Conservation (phyloP, 2,113 vertebrate species). For the Macroglossus sobrinus region DNA sequence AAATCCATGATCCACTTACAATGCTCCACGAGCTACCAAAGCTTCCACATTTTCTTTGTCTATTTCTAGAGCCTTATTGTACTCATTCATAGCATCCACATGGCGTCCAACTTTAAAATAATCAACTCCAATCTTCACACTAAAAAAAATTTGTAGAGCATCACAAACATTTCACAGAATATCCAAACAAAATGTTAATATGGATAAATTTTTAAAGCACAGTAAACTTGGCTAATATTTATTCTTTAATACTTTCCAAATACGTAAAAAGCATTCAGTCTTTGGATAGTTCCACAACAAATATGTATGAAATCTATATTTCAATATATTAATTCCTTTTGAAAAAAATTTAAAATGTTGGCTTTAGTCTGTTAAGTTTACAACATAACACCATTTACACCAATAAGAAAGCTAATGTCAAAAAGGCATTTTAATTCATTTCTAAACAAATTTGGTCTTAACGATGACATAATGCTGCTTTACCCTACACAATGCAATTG, state of each 20-base stretch:
- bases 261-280: neutral
- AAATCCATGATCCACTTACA: constrained; percentile 84
- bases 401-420: neutral
- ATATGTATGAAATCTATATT: constrained; percentile 14
- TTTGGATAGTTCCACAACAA: neutral
- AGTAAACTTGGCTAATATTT: constrained; percentile 6
- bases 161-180: neutral
- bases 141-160: constrained; percentile 70
- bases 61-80: constrained; percentile 97
- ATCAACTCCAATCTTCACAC: constrained; percentile 95
- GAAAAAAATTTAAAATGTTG: neutral
- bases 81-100: constrained; percentile 98
- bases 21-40: constrained; percentile 95
- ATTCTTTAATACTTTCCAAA: neutral
- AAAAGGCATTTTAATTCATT: constrained; percentile 21
- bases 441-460: constrained; percentile 5
- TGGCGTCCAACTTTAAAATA: constrained; percentile 95
- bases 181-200: neutral
- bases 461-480: neutral
- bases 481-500: neutral
- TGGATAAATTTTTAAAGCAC: constrained; percentile 16
- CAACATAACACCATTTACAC: neutral
- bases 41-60: constrained; percentile 96
- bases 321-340: neutral
- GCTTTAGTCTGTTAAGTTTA: neutral